Evolutionary conservation across 2,888 invertebrate species (phyloP).

Genomic region (Pristionchus arcanus): DNA sequence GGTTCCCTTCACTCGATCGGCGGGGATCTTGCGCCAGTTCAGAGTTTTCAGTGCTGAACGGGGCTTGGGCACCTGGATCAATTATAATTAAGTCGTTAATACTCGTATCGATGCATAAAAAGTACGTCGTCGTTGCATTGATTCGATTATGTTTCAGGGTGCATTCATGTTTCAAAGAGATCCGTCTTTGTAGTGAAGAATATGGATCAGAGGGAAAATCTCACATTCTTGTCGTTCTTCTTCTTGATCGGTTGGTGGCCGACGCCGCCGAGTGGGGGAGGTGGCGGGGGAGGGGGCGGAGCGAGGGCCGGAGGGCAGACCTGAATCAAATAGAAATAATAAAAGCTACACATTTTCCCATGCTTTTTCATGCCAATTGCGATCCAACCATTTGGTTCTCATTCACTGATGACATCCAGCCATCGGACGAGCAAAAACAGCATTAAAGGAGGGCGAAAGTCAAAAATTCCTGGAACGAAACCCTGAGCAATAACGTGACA

Average conservation of each 20-base stretch:
- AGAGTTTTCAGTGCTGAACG: slow-evolving; percentile 94
- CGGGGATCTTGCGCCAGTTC: slow-evolving; percentile 89
- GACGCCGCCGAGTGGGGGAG: slow-evolving; percentile 51
- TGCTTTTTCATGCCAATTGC: no score
- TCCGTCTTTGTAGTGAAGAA: neutral
- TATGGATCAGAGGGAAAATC: no score
- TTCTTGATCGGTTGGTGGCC: slow-evolving; percentile 23
- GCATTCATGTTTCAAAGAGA: neutral
- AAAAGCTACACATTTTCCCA: no score
- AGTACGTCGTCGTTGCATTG: neutral
- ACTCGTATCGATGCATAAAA: neutral
- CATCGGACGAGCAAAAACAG: no score
- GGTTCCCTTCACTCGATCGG: slow-evolving; percentile 87
- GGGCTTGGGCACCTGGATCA: slow-evolving; percentile 92
- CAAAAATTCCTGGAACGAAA: no score
- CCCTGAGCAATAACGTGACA: no score
- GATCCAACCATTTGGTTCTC: no score
- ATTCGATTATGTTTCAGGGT: neutral
- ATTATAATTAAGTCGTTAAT: no score
- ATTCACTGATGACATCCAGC: no score
- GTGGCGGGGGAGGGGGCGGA: slow-evolving; percentile 75
- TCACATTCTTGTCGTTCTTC: slow-evolving; percentile 43
- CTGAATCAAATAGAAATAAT: no score
- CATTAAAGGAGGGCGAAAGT: no score
- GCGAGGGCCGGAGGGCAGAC: slow-evolving; percentile 66